Evolutionary conservation across 92 coral and sea anemone species (phyloP), one percentile per base, ranked within the genome.

Genomic region (Porites rus): DNA sequence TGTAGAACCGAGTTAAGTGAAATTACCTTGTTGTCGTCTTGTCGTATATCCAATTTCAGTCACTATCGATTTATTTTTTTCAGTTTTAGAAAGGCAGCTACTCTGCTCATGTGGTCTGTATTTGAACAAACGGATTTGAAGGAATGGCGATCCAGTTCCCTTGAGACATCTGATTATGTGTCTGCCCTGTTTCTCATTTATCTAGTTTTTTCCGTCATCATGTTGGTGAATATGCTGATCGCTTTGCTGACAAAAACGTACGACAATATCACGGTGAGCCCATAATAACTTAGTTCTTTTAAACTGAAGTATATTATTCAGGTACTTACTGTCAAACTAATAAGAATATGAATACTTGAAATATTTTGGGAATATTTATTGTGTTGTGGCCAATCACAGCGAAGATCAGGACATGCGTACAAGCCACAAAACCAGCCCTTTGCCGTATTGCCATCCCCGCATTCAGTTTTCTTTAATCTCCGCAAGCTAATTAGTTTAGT

Each of bases 41-140:
- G 3, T 14, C 1, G 1, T n/a, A 2, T 28, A 28, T 28, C 31
- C 31, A 28, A 28, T 28, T 28, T 28, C 31, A 28, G 31, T 28
- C 31, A 19, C 3, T 6, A 19, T 84, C 12, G 17, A 4, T 63
- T 65, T 52, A 24, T 17, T n/a, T 19, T 21, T 21, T 56, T 11
- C 19, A 79, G 78, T 65, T 17, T 86, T 18, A 10, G 11, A 11
- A 21, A 68, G 21, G 71, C 84, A 13, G 17, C 77, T 16, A 17
- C 43, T 8, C 58, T 8, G 1, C 78, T 86, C 19, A 31, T 86
- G 9, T 69, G 84, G 90, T 86, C 90, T 56, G 31, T 86, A 77
- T 86, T 86, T 62, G 79, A 79, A 43, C n/a, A 25, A 20, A n/a
- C 85, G 60, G 72, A 38, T 24, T 1, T 51, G 13, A 6, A 52